phyloP scores from a whole-genome alignment of 1,140 invertebrate species.

The Platorchestia sp. region DNA sequence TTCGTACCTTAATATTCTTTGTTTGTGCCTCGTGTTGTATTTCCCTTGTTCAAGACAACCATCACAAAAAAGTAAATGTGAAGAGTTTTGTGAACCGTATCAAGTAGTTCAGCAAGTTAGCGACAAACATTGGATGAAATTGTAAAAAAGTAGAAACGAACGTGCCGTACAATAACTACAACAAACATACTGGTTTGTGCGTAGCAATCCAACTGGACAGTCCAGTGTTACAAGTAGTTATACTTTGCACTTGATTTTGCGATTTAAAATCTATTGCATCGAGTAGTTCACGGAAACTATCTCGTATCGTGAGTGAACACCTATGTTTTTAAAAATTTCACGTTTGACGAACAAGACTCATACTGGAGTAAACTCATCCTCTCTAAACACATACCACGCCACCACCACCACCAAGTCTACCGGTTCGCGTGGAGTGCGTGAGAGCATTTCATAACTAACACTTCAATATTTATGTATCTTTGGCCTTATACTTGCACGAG shows the following conservation, averaged over 20 bases:
- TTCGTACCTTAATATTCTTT: neutral
- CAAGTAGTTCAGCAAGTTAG: neutral
- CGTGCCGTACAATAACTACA: neutral
- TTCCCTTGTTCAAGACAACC: neutral
- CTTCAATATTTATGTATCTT: neutral
- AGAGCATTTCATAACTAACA: neutral
- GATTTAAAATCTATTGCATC: neutral
- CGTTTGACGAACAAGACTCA: too few species aligned
- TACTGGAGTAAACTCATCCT: too few species aligned
- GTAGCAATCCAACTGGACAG: neutral
- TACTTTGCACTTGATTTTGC: neutral
- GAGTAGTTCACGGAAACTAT: neutral
- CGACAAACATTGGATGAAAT: neutral
- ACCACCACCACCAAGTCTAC: neutral
- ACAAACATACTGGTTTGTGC: neutral
- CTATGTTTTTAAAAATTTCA: too few species aligned
- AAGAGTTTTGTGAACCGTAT: neutral
- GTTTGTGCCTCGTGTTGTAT: neutral
- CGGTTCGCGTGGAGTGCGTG: neutral
- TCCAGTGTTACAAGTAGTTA: neutral
- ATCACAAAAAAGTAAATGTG: neutral
- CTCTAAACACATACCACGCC: neutral
- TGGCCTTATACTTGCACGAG: neutral
- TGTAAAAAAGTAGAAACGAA: neutral
- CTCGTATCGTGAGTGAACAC: too few species aligned